A percentile compares a stretch with the other conserved stretches of the same genome.
phyloP scores from a whole-genome alignment of 2,888 invertebrate genomes.

The Drosophila kuntzei region DNA sequence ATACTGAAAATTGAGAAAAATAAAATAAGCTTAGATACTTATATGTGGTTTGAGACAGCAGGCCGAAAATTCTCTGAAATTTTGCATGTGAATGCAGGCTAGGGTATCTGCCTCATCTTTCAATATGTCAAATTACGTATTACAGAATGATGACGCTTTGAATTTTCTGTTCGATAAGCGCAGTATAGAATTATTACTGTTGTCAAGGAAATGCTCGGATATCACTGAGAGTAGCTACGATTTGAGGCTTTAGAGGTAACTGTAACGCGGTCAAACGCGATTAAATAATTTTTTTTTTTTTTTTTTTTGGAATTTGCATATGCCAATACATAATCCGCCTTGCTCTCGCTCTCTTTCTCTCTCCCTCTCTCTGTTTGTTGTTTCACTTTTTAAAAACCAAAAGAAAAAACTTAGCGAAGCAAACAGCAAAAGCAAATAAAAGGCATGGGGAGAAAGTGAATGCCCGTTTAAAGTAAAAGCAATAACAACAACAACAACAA shows the following conservation, averaged over 20 bases:
- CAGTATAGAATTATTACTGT: neutral
- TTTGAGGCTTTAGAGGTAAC: neutral
- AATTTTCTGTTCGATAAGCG: neutral
- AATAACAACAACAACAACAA: slow-evolving; percentile 35
- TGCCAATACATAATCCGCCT: slow-evolving; percentile 30
- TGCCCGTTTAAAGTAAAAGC: slow-evolving; percentile 72
- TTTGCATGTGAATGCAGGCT: neutral
- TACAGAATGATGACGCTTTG: neutral
- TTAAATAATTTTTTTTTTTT: slow-evolving; percentile 21
- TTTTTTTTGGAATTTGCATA: slow-evolving; percentile 56
- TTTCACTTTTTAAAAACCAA: slow-evolving; percentile 49
- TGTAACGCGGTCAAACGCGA: slow-evolving; percentile 10
- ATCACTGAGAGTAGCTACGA: neutral
- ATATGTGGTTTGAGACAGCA: too few relatives aligned
- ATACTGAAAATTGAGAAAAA: too few relatives aligned
- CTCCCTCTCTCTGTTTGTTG: slow-evolving; percentile 24
- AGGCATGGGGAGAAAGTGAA: slow-evolving; percentile 73
- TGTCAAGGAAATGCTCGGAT: neutral
- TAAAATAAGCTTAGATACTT: too few relatives aligned
- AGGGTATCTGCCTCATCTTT: neutral
- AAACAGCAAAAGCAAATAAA: slow-evolving; percentile 65
- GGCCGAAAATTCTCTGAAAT: too few relatives aligned
- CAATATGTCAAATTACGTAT: neutral
- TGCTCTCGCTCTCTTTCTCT: slow-evolving; percentile 34
- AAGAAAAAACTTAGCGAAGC: slow-evolving; percentile 70